Percentiles rank a stretch among this genome's conserved stretches.
Conservation (phyloP, 2,113 vertebrate genomes). For the Apeltes quadracus region DNA sequence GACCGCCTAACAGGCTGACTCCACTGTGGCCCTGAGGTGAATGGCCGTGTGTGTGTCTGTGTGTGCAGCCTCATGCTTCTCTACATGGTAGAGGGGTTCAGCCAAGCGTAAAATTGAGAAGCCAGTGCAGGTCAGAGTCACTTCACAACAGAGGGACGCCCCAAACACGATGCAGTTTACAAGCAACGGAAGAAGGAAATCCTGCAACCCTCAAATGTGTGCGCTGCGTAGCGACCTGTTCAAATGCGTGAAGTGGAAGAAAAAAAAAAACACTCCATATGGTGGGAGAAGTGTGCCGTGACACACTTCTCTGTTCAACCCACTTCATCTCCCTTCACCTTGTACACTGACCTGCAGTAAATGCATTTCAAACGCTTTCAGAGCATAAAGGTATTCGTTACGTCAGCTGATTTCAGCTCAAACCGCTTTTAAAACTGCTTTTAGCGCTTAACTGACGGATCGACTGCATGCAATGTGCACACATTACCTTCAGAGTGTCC, state of each 20-base stretch:
- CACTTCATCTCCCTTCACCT: background rate
- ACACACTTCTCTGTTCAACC: too few relatives aligned
- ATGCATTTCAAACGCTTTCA: background rate
- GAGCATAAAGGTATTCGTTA: background rate
- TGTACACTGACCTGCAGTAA: background rate
- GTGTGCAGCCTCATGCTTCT: background rate
- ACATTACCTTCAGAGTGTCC: background rate
- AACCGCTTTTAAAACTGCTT: background rate
- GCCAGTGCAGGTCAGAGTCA: slow-evolving; percentile 9
- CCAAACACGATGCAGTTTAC: background rate
- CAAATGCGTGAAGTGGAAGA: background rate
- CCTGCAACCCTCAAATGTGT: background rate
- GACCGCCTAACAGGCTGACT: slow-evolving; percentile 28
- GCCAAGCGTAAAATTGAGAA: slow-evolving; percentile 5
- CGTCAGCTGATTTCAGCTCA: background rate
- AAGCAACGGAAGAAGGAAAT: background rate
- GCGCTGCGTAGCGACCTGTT: background rate
- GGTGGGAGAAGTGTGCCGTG: background rate
- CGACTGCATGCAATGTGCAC: background rate
- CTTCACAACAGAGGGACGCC: background rate
- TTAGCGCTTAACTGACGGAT: background rate
- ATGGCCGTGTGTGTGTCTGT: background rate
- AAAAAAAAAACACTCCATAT: background rate
- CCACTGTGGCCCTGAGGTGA: slow-evolving; percentile 16
- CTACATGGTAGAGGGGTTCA: slow-evolving; percentile 4